Percentiles rank a stretch among this genome's conserved stretches.
phyloP scores from a whole-genome alignment of 2,888 invertebrate genomes.

The Phalangium opilio region DNA sequence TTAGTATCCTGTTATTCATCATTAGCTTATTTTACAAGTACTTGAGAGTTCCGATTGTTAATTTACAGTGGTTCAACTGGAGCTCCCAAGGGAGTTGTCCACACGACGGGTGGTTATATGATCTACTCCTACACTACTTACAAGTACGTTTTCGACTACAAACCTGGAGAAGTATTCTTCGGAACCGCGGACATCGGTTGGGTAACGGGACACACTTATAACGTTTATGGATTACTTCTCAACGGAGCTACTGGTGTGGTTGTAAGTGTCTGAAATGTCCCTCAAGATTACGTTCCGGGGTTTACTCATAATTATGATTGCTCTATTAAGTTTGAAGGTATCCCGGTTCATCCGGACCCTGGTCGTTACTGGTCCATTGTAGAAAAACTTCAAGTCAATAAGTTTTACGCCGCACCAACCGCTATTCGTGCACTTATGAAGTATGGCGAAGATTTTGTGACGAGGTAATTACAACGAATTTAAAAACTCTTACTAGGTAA shows the following conservation, averaged over 20 bases:
- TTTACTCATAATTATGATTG: no score
- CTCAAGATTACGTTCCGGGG: no score
- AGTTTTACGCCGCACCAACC: slow-evolving; percentile 97
- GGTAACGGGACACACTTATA: slow-evolving; percentile 82
- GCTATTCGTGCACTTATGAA: slow-evolving; percentile 93
- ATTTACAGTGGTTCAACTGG: slow-evolving; percentile 68
- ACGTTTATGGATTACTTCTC: slow-evolving; percentile 85
- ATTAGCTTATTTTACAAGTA: no score
- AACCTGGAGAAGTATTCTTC: slow-evolving; percentile 43
- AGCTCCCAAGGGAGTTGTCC: slow-evolving; percentile 93
- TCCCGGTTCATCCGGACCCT: slow-evolving; percentile 84
- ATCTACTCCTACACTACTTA: slow-evolving; percentile 83
- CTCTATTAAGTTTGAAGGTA: slow-evolving; percentile 69
- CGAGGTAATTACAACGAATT: slow-evolving; percentile 42
- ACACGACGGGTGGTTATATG: slow-evolving; percentile 88
- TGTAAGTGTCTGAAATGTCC: no score
- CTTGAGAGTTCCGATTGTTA: no score
- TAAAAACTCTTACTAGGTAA: no score
- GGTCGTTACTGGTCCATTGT: slow-evolving; percentile 85
- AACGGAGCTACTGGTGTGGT: slow-evolving; percentile 88
- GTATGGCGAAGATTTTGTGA: slow-evolving; percentile 70
- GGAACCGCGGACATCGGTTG: slow-evolving; percentile 81
- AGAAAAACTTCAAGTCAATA: slow-evolving; percentile 83
- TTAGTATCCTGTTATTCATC: slow-evolving; percentile 22
- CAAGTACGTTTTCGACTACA: slow-evolving; percentile 79